These are phyloP conservation scores for Urechis unicinctus DNA, from an alignment of 2,888 invertebrate genomes.

Conservation along the genomic window DNA sequence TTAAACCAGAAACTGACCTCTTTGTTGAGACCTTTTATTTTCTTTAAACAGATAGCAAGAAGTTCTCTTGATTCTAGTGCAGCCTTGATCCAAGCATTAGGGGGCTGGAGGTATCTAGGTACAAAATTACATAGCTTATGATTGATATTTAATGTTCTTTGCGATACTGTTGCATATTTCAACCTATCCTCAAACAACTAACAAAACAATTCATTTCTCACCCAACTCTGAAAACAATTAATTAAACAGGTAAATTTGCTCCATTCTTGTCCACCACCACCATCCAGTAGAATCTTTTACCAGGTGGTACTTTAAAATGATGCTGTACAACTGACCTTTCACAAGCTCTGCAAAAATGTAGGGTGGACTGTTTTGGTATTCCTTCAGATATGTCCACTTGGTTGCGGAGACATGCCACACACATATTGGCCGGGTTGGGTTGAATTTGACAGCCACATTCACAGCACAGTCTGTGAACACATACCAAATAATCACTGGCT, in stretches of 20 bases:
- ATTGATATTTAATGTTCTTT: not conserved
- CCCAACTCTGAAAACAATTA: too few relatives aligned
- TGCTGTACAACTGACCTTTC: constrained; percentile 74
- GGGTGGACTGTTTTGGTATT: constrained; percentile 79
- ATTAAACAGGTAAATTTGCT: too few relatives aligned
- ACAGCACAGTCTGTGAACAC: constrained; percentile 68
- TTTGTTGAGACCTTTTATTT: constrained; percentile 76
- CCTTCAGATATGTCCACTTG: constrained; percentile 92
- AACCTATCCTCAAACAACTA: not conserved
- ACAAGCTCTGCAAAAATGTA: constrained; percentile 88
- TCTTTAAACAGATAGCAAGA: constrained; percentile 78
- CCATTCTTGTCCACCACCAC: too few relatives aligned
- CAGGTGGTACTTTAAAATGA: too few relatives aligned
- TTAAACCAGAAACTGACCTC: constrained; percentile 28
- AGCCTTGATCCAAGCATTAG: constrained; percentile 47
- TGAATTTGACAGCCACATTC: constrained; percentile 87
- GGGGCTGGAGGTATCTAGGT: constrained; percentile 75
- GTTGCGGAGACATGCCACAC: constrained; percentile 84
- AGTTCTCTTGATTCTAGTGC: constrained; percentile 86
- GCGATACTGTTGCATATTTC: not conserved
- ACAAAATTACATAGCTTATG: constrained; percentile 4
- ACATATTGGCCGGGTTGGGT: constrained; percentile 96
- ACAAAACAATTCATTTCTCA: not conserved
- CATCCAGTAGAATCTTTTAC: too few relatives aligned
- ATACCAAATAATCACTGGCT: too few relatives aligned